These are phyloP conservation scores for Pelmatolapia mariae DNA, from an alignment of 2,113 vertebrate species.

Conservation along the genomic window DNA sequence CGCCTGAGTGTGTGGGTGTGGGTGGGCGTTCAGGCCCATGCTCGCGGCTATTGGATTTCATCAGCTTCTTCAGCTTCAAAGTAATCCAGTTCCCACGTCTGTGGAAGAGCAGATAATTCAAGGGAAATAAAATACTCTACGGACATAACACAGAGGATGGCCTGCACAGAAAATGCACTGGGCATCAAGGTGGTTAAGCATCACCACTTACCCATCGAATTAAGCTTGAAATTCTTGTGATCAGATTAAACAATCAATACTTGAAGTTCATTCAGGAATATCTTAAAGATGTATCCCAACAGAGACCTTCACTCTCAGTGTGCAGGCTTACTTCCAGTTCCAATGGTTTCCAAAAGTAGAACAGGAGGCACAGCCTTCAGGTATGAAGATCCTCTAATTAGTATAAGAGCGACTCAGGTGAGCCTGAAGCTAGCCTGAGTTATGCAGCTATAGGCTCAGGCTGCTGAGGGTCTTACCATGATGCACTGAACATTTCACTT, in stretches of 20 bases:
- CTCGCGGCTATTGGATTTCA: slow-evolving; percentile 89
- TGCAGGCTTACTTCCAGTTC: neutral
- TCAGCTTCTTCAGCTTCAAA: slow-evolving; percentile 94
- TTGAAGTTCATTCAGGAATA: neutral
- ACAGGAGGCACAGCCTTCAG: neutral
- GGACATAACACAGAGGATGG: neutral
- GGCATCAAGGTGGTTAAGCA: neutral
- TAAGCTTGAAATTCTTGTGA: neutral
- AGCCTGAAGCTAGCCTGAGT: neutral
- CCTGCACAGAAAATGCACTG: neutral
- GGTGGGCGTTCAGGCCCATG: slow-evolving; percentile 57
- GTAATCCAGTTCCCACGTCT: slow-evolving; percentile 98
- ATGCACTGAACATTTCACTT: neutral
- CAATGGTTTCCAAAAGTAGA: neutral
- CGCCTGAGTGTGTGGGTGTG: slow-evolving; percentile 76
- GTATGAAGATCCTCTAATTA: neutral
- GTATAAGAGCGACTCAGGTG: neutral
- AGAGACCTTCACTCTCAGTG: rapidly evolving
- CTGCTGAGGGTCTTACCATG: neutral
- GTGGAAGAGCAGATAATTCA: neutral
- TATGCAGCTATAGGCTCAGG: neutral
- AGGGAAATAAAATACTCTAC: neutral
- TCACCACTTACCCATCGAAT: neutral
- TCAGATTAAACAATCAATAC: neutral
- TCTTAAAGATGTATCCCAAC: neutral